phyloP scores from a whole-genome alignment of 2,113 vertebrate genomes.

The Andinoacara biseriatus region DNA sequence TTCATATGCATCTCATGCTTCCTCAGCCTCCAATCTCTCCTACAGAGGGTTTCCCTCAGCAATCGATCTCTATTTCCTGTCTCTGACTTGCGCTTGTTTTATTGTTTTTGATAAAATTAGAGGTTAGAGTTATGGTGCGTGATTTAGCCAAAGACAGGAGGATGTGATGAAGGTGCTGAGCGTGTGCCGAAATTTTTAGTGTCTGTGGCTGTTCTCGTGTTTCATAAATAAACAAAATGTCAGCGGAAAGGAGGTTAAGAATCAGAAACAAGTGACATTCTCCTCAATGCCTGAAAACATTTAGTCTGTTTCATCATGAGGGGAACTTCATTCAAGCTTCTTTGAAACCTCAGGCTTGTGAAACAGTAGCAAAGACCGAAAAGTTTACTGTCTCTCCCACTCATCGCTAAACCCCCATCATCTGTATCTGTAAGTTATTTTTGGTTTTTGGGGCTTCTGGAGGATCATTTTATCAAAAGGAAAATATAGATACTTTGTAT shows the following conservation, averaged over 20 bases:
- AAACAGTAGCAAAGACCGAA: conserved; percentile 45
- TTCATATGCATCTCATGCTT: conserved; percentile 31
- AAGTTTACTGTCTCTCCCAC: conserved; percentile 48
- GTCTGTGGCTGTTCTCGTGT: not conserved
- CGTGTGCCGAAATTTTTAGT: not conserved
- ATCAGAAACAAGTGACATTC: conserved; percentile 69
- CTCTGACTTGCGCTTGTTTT: not conserved
- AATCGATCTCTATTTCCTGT: not conserved
- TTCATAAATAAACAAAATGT: conserved; percentile 68
- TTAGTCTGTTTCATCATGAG: conserved; percentile 14
- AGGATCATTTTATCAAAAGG: conserved; percentile 32
- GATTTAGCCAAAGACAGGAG: not conserved
- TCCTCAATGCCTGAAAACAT: conserved; percentile 39
- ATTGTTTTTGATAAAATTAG: not conserved
- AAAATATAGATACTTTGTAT: conserved; percentile 27
- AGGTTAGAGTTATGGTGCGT: not conserved
- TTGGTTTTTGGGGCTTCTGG: conserved; percentile 8
- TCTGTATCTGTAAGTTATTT: conserved; percentile 20
- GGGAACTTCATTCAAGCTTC: conserved; percentile 57
- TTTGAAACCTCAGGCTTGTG: conserved; percentile 53
- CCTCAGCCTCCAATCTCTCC: conserved; percentile 56
- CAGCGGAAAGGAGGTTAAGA: conserved; percentile 71
- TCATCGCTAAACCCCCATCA: conserved; percentile 22
- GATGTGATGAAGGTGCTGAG: not conserved
- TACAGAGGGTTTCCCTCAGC: conserved; percentile 65